Conservation (phyloP, 2,113 vertebrate genomes). For the Empidonax alnorum region DNA sequence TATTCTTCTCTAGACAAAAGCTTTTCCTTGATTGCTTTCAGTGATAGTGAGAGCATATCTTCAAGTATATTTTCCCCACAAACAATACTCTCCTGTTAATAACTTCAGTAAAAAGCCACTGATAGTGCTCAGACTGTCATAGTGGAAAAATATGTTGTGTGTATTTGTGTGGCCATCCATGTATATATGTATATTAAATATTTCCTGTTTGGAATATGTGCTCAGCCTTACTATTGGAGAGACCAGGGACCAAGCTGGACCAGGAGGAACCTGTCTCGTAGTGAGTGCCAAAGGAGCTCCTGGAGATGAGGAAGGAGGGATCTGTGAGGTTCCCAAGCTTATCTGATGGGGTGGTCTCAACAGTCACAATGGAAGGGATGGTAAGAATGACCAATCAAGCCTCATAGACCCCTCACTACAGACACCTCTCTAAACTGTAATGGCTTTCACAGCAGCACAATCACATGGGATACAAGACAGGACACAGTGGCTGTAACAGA, state of each 20-base stretch:
- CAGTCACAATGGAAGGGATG: background rate
- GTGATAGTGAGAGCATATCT: background rate
- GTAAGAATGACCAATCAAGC: background rate
- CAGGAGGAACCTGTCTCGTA: background rate
- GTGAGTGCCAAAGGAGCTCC: background rate
- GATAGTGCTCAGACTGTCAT: background rate
- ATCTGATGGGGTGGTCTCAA: background rate
- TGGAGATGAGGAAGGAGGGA: background rate
- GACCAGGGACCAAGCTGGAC: background rate
- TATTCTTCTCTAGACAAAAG: background rate
- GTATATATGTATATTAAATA: background rate
- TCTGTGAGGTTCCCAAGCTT: background rate
- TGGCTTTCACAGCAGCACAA: background rate
- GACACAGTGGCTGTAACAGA: background rate
- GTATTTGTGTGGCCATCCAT: background rate
- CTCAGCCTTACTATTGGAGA: background rate
- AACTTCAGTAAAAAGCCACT: background rate
- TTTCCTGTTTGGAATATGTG: background rate
- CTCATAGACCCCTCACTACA: background rate
- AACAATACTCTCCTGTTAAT: background rate
- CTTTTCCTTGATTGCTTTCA: background rate
- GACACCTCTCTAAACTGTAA: background rate
- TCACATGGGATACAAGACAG: background rate
- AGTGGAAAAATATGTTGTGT: background rate
- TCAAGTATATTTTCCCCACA: background rate